These are phyloP conservation scores for Euwallacea similis DNA, from an alignment of 1,140 invertebrate genomes.

Conservation along the genomic window DNA sequence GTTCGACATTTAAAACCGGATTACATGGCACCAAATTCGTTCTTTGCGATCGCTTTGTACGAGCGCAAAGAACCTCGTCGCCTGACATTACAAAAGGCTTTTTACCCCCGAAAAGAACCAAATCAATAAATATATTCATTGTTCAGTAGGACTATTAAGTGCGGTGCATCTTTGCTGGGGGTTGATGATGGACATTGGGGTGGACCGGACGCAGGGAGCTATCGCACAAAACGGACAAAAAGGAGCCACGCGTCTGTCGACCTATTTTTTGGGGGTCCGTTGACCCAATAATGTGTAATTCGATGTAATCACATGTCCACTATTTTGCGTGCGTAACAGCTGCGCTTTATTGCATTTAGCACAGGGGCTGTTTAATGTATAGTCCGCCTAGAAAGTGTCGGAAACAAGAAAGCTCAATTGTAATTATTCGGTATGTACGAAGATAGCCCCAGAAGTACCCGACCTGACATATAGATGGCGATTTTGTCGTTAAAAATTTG, in stretches of 20 bases:
- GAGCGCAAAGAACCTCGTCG: too few relatives aligned
- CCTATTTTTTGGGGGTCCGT: constrained; percentile 38
- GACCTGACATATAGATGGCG: too few relatives aligned
- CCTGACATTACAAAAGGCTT: too few relatives aligned
- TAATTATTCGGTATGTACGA: too few relatives aligned
- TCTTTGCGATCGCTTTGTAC: background rate
- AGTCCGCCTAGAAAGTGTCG: too few relatives aligned
- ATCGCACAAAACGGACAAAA: constrained; percentile 32
- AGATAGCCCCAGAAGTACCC: too few relatives aligned
- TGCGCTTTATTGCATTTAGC: constrained; percentile 10
- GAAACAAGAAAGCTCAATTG: too few relatives aligned
- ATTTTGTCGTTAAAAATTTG: too few relatives aligned
- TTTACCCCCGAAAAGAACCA: background rate
- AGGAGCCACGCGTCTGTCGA: constrained; percentile 35
- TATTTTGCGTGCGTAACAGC: constrained; percentile 24
- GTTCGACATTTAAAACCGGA: constrained; percentile 9
- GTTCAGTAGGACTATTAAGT: constrained; percentile 34
- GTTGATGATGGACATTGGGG: constrained; percentile 36
- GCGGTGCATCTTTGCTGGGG: constrained; percentile 37
- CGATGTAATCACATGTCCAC: constrained; percentile 31
- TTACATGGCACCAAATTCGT: constrained; percentile 10
- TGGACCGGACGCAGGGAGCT: constrained; percentile 9
- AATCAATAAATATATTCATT: constrained; percentile 34
- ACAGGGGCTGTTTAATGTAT: background rate
- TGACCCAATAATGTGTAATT: constrained; percentile 38